These are phyloP conservation scores for Ceratoteleas bidentatus DNA, from an alignment of 1,140 invertebrate genomes.

Conservation along the genomic window DNA sequence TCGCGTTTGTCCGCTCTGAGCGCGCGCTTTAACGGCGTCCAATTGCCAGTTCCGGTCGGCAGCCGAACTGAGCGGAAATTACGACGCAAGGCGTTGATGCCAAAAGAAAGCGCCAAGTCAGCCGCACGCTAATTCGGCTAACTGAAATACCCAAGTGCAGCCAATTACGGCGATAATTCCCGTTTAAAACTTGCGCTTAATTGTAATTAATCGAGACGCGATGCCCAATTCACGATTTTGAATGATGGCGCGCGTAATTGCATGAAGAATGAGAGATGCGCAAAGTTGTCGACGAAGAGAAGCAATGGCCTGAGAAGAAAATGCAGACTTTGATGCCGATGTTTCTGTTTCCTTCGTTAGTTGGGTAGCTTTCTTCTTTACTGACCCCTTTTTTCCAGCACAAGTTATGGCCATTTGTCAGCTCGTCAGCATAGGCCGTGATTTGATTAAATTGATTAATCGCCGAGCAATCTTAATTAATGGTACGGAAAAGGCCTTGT, in stretches of 20 bases:
- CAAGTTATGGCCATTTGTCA: slow-evolving; percentile 44
- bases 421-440: not conserved
- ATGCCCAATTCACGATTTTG: slow-evolving; percentile 42
- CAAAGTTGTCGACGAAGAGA: slow-evolving; percentile 23
- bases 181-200: slow-evolving; percentile 55
- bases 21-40: slow-evolving; percentile 71
- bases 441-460: slow-evolving; percentile 40
- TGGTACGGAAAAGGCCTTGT: not conserved
- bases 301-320: not conserved
- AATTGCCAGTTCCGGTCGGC: slow-evolving; percentile 72
- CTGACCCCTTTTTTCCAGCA: no score
- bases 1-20: slow-evolving; percentile 65
- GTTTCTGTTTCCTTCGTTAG: not conserved
- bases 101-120: slow-evolving; percentile 25
- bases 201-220: slow-evolving; percentile 54
- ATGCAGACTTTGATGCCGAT: not conserved
- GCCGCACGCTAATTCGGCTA: slow-evolving; percentile 36
- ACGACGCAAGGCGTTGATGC: slow-evolving; percentile 34
- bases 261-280: slow-evolving; percentile 40
- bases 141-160: slow-evolving; percentile 35
- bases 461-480: slow-evolving; percentile 10
- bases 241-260: slow-evolving; percentile 45
- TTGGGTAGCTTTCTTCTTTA: no score
- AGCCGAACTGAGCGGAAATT: slow-evolving; percentile 54
- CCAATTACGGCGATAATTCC: slow-evolving; percentile 52